Conservation (phyloP, 53 echinoderm and acorn worm species). For the Henricia sp. region DNA sequence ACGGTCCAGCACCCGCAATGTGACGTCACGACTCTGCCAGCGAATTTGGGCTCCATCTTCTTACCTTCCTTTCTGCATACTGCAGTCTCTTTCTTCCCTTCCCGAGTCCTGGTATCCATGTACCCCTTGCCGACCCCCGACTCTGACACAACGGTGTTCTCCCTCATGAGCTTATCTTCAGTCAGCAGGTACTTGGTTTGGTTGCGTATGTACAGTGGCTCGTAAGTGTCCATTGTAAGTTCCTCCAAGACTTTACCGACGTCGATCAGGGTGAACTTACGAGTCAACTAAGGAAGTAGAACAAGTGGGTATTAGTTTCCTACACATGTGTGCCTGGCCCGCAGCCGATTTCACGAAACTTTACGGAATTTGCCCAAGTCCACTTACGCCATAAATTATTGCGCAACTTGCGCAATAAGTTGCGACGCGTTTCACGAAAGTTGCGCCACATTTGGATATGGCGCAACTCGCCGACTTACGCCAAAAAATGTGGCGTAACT, state of each 20-base stretch:
- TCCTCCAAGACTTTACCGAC: slow-evolving; percentile 87
- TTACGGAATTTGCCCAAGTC: too few relatives aligned
- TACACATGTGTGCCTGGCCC: too few relatives aligned
- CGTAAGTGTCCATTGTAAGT: slow-evolving; percentile 93
- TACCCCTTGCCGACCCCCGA: background rate
- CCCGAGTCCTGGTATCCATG: background rate
- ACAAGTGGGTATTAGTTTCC: background rate
- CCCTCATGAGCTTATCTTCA: slow-evolving; percentile 53
- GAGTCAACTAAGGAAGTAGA: slow-evolving; percentile 8
- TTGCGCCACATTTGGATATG: too few relatives aligned
- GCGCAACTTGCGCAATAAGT: too few relatives aligned
- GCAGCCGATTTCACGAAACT: too few relatives aligned
- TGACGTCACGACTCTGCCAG: too few relatives aligned
- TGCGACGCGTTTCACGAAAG: too few relatives aligned
- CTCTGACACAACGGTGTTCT: slow-evolving; percentile 15
- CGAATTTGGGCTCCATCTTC: too few relatives aligned
- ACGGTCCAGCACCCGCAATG: too few relatives aligned
- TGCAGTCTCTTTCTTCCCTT: slow-evolving; percentile 1
- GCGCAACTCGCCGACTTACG: too few relatives aligned
- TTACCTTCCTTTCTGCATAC: background rate
- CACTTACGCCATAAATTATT: too few relatives aligned
- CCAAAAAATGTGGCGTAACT: too few relatives aligned
- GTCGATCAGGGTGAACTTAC: slow-evolving; percentile 78
- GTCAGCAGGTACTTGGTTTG: slow-evolving; percentile 54
- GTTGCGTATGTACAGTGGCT: slow-evolving; percentile 84